Evolutionary conservation across 2,113 vertebrate species (phyloP).

Genomic region (Syrmaticus mikado): DNA sequence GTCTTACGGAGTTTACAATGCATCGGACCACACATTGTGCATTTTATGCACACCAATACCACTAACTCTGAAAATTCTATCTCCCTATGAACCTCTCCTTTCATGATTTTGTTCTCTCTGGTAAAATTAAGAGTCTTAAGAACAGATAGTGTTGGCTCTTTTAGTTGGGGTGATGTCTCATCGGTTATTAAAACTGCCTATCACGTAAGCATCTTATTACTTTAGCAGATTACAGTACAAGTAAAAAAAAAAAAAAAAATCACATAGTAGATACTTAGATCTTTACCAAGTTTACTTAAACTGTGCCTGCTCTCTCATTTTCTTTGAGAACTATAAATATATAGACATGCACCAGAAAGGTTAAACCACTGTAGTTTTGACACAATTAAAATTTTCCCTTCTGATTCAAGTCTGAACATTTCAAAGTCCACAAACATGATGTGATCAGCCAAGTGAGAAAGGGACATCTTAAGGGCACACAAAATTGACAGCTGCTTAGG

Average conservation of each 20-base stretch:
- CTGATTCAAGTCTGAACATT: not conserved
- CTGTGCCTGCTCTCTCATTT: not conserved
- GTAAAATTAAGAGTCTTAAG: not conserved
- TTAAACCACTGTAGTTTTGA: not conserved
- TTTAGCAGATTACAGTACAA: not conserved
- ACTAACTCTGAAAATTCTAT: not conserved
- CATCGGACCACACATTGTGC: not conserved
- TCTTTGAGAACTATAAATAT: not conserved
- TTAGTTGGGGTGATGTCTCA: not conserved
- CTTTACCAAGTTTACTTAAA: not conserved
- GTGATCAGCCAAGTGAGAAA: constrained; percentile 36
- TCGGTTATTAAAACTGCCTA: not conserved
- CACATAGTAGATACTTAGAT: not conserved
- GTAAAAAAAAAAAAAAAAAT: not conserved
- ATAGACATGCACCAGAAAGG: not conserved
- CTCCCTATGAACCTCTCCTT: not conserved
- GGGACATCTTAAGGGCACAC: constrained; percentile 31
- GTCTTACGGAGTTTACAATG: not conserved
- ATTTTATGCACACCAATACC: not conserved
- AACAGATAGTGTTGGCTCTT: not conserved
- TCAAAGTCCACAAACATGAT: not conserved
- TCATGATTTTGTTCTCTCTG: not conserved
- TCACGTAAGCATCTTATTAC: not conserved
- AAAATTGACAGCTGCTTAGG: constrained; percentile 62
- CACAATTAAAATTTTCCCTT: constrained; percentile 23